These are phyloP conservation scores for Cyprinodon tularosa DNA, from an alignment of 2,113 vertebrate species.

Conservation along the genomic window DNA sequence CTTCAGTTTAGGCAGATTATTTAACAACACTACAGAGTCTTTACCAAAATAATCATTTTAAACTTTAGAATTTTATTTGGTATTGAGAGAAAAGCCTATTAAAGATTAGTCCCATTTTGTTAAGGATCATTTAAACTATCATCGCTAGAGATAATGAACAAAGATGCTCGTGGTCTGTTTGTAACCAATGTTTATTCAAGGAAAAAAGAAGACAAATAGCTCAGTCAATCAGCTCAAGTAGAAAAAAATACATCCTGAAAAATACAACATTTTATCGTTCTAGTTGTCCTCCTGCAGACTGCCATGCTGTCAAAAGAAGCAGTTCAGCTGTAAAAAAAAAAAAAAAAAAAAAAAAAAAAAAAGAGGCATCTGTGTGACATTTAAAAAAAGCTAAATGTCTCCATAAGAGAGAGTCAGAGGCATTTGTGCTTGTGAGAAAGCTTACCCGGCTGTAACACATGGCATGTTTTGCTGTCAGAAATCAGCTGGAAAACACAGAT, in stretches of 20 bases:
- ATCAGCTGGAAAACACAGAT: background rate
- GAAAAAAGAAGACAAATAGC: background rate
- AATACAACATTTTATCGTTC: background rate
- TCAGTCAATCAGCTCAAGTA: background rate
- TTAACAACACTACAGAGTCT: too few relatives aligned
- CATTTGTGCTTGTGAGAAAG: background rate
- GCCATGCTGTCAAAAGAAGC: background rate
- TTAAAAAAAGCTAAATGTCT: background rate
- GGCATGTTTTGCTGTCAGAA: background rate
- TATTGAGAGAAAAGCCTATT: too few relatives aligned
- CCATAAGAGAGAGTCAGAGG: background rate
- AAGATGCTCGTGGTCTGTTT: too few relatives aligned
- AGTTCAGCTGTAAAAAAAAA: background rate
- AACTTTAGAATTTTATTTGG: too few relatives aligned
- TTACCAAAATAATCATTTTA: too few relatives aligned
- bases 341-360: too few relatives aligned
- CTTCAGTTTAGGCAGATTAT: too few relatives aligned
- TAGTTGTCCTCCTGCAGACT: background rate
- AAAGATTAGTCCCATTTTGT: background rate
- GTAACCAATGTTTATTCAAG: background rate
- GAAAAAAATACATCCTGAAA: background rate
- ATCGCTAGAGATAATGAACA: too few relatives aligned
- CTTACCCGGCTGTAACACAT: background rate
- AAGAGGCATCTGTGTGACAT: background rate
- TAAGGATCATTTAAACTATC: background rate